Evolutionary conservation across 2,797 vertebrate genomes (phyloP), one percentile per base, ranked within the genome.

Genomic region (Phrynocephalus vlangalii): DNA sequence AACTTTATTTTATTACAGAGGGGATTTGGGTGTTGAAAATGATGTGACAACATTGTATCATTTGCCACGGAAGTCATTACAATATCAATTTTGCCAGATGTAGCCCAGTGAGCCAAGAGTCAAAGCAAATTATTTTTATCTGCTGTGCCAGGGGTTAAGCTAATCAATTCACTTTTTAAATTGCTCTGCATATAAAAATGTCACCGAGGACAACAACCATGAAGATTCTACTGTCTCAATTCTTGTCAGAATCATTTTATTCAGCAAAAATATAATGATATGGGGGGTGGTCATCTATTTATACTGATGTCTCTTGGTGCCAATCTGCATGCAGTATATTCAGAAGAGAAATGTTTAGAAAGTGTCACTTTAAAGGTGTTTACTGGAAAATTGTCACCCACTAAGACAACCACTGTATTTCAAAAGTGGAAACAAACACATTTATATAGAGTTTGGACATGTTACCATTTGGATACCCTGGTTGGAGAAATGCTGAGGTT

Each of bases 111-210:
- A 60, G 38, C 18, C 84, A 82, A 72, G 38, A 90, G 68, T 52
- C 89, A 87, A 82, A 85, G 75, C 89, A 93, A 89, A 92, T 85
- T 87, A 89, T 92, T 94, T 95, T 93, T 90, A 38, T 89, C 73
- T 91, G 86, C 70, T 76, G 63, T 89, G 83, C 73, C 73, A 90
- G 82, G 90, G 68, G 28, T 93, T 93, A 90, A 92, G 60, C 33
- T 90, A 67, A 76, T 90, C 73, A 85, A 33, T 91, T 86, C 33
- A 87, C 63, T 78, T 90, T 89, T 91, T 82, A 89, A 83, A 89
- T 83, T 85, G 73, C 90, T 91, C 93, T 91, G 70, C 24, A 93
- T 33, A 8, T 91, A 79, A 18, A 88, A 88, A 84, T 88, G 66
- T 84, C 90, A 80, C 79, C 10, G 86, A 85, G n/a, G 76, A 84